Conservation (phyloP, 2,113 vertebrate species). For the Entomyzon cyanotis region DNA sequence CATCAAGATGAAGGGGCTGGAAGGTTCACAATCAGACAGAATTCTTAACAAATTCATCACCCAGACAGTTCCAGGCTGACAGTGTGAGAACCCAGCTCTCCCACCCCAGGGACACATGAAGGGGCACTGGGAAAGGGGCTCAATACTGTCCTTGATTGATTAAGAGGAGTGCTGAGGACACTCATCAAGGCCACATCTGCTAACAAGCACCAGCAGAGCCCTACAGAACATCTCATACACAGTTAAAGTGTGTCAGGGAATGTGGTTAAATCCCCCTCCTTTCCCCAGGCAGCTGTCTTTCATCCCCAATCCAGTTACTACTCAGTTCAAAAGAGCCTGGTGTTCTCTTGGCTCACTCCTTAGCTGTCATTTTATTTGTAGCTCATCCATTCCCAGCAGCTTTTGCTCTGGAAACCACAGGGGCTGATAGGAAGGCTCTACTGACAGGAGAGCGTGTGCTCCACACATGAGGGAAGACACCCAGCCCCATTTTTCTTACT, state of each 20-base stretch:
- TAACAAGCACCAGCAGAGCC: background rate
- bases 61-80: background rate
- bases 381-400: background rate
- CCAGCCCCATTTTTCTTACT: background rate
- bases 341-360: background rate
- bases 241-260: background rate
- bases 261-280: background rate
- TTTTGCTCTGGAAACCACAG: background rate
- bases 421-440: accelerated
- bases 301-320: background rate
- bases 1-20: background rate
- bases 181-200: background rate
- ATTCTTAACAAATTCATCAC: constrained; percentile 25
- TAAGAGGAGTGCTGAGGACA: background rate
- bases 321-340: background rate
- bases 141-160: background rate
- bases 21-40: background rate
- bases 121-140: background rate
- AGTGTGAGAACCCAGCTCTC: constrained; percentile 7
- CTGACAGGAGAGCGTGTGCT: background rate
- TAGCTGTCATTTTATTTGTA: background rate
- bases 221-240: background rate
- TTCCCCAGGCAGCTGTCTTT: background rate
- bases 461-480: background rate
- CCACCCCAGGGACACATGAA: background rate